Evolutionary conservation across 92 coral and sea anemone species (phyloP), one percentile per base, ranked within the genome.

Genomic region (Palythoa grandiflora): DNA sequence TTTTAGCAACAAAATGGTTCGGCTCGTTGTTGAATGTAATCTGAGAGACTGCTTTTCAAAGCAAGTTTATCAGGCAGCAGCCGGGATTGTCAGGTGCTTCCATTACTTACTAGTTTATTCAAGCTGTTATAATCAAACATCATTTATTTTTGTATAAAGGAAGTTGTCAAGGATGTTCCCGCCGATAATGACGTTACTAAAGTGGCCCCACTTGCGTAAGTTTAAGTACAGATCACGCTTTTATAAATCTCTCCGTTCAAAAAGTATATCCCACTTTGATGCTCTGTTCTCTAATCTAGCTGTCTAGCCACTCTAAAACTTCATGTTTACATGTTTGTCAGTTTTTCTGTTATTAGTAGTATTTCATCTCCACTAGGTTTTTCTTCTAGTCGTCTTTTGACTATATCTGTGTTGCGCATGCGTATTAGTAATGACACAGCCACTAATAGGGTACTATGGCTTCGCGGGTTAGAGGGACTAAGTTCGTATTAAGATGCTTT

Each of bases 81-180:
- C 28, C 38, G 73, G 39, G 73, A 68, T 68, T 2, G 38, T 68
- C 73, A 68, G 73, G 73, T 68, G 73, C 73, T 68, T 19, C 73
- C 73, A 2, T 68, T 38, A 38, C 19, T 68, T 68, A 2, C 37
- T 68, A 61, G 68, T 61, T 61, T 61, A 61, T 61, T 61, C 68
- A 61, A 61, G 68, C 68, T 61, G 68, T 61, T 61, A 7, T 28
- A 28, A 28, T 28, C 28, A 28, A 0, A 28, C 28, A 28, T 28
- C 28, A 28, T 28, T 28, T 28, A 61, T 61, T 61, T 61, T 61
- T 61, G 14, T 61, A 61, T 61, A 61, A 61, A 61, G 68, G 68
- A 61, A 61, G 68, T 61, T 61, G 6, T 61, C 68, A 61, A 61
- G 68, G 68, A 61, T 61, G 3, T 16, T 61, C 68, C 68, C 68